A percentile compares a stretch with the other conserved stretches of the same genome.
Conservation (phyloP, 2,888 invertebrate genomes). For the Volucella inanis region DNA sequence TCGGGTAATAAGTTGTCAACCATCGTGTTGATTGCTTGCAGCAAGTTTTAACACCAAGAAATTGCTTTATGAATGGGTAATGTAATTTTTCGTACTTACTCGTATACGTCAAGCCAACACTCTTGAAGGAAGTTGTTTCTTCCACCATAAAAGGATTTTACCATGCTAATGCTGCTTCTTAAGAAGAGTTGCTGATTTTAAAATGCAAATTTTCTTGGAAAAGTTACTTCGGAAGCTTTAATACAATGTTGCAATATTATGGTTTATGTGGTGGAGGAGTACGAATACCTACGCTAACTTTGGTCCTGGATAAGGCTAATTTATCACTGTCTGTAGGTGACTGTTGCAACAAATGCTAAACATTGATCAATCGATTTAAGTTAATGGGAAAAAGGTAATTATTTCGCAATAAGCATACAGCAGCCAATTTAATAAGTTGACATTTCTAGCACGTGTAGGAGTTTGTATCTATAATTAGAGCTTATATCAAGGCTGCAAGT, state of each 20-base stretch:
- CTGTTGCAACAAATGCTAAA: conserved; percentile 15
- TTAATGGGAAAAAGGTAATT: conserved; percentile 27
- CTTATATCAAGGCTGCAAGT: no score
- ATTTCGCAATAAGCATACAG: conserved; percentile 23
- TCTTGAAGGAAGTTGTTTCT: no score
- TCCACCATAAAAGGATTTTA: no score
- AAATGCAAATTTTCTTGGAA: no score
- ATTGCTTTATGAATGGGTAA: conserved; percentile 59
- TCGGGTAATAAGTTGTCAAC: conserved; percentile 34
- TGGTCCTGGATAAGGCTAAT: conserved; percentile 23
- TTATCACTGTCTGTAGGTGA: conserved; percentile 32
- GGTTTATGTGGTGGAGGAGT: no score
- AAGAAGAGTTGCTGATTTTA: no score
- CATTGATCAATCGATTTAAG: conserved; percentile 43
- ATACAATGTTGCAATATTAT: no score
- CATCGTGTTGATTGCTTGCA: conserved; percentile 43
- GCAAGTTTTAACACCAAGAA: conserved; percentile 51
- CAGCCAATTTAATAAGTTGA: conserved; percentile 38
- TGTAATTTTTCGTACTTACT: conserved; percentile 10
- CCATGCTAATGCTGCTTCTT: no score
- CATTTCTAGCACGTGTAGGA: conserved; percentile 18
- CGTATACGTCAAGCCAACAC: no score
- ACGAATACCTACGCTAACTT: no score
- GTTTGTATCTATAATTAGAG: neutral
- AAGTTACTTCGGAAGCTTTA: no score